phyloP scores from a whole-genome alignment of 2,797 vertebrate genomes.

The Epinephelus coioides region DNA sequence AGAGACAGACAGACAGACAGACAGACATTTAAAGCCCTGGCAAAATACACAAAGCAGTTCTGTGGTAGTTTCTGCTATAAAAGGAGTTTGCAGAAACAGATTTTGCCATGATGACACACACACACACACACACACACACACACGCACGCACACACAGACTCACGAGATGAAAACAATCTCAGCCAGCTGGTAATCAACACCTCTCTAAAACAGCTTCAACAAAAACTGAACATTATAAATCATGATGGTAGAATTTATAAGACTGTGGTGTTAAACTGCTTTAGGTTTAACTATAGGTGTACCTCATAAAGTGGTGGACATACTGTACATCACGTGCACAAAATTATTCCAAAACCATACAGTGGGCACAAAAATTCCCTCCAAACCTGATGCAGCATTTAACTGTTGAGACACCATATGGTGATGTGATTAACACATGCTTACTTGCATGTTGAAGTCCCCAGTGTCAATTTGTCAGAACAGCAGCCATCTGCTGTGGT shows the following conservation, averaged over 20 bases:
- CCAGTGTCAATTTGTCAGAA: conserved; percentile 51
- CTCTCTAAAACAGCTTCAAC: not conserved
- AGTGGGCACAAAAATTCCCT: conserved; percentile 1
- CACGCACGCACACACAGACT: too few relatives aligned
- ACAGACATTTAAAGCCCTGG: too few relatives aligned
- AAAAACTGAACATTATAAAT: not conserved
- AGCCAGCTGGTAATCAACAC: not conserved
- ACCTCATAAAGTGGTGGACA: not conserved
- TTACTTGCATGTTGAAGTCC: conserved; percentile 44
- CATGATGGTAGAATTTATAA: not conserved
- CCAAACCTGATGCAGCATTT: conserved; percentile 1
- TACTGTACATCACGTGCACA: not conserved
- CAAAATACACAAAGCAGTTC: too few relatives aligned
- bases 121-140: too few relatives aligned
- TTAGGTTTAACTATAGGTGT: not conserved
- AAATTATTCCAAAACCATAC: conserved; percentile 9
- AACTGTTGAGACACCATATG: conserved; percentile 41
- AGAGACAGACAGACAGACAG: too few relatives aligned
- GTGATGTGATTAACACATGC: conserved; percentile 50
- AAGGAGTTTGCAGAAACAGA: too few relatives aligned
- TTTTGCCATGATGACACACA: too few relatives aligned
- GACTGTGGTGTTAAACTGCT: not conserved
- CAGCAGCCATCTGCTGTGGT: conserved; percentile 64
- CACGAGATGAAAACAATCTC: too few relatives aligned
- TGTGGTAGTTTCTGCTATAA: too few relatives aligned